Percentiles rank a stretch among this genome's conserved stretches.
Evolutionary conservation across 37 sponge, comb jelly and placozoan species (phyloP).

Genomic region (Mnemiopsis leidyi): DNA sequence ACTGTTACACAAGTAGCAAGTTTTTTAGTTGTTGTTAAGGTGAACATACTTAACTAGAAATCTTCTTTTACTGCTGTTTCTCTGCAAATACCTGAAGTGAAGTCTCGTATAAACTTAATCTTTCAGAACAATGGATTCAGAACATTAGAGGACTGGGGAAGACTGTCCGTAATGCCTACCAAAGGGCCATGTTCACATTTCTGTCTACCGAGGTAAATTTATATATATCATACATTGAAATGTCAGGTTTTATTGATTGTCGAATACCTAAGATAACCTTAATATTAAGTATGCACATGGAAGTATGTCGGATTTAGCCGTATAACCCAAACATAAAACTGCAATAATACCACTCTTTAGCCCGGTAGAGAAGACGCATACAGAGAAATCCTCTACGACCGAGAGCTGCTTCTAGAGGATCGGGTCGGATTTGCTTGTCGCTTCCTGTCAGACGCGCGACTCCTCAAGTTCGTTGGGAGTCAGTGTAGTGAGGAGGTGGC

Average conservation of each 20-base stretch:
- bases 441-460: neutral
- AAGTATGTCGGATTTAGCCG: too few relatives aligned
- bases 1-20: too few relatives aligned
- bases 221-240: too few relatives aligned
- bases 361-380: neutral
- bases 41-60: too few relatives aligned
- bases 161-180: slow-evolving; percentile 16
- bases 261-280: too few relatives aligned
- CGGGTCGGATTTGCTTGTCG: neutral
- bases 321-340: too few relatives aligned
- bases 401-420: slow-evolving; percentile 31
- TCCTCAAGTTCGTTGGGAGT: neutral
- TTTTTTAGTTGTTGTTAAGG: too few relatives aligned
- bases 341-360: neutral
- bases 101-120: too few relatives aligned
- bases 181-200: slow-evolving; percentile 33
- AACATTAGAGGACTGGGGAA: neutral
- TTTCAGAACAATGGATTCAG: slow-evolving; percentile 47
- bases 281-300: too few relatives aligned
- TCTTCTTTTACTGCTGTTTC: too few relatives aligned
- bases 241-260: too few relatives aligned
- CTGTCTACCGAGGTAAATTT: slow-evolving; percentile 3
- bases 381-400: slow-evolving; percentile 35
- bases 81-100: too few relatives aligned
- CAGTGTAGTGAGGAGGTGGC: neutral